Base-by-base conservation (phyloP, 2,797 vertebrate species). In the Falco rusticolus region DNA sequence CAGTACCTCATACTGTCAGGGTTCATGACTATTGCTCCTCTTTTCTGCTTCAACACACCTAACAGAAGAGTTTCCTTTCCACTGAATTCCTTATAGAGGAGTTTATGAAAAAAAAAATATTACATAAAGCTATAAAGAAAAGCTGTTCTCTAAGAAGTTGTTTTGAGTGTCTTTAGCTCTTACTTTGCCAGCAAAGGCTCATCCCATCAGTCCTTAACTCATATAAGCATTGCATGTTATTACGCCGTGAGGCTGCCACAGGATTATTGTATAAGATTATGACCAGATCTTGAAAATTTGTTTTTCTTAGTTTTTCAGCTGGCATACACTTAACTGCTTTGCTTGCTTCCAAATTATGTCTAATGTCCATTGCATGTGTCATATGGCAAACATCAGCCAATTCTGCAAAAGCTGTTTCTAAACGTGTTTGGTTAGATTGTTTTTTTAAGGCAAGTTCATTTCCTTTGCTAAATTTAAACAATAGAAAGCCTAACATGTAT, bases 321-420 rank as follows among this genome's bases (percentile, higher is more conserved):
- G 70, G 66, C 90, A 83, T 39, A 78, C 2, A 0, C 39, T 86
- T 84, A 92, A 78, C 75, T 76, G 50, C 39, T 90, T 88, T 75
- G 31, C 50, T 90, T 90, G 77, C 80, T 93, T 96, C 54, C 68
- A 90, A 82, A 94, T 90, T 87, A 43, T 64, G 41, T 63, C 79
- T 79, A 85, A 81, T 81, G 84, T 86, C 90, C 90, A 74, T 64
- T 85, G 68, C 61, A 31, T 50, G 79, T 81, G 53, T 96, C 82
- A 90, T 82, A 96, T 93, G 84, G 91, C 77, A 92, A 96, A 97
- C 82, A 93, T 85, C 79, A 93, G 84, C 76, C 70, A 61, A 54
- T 75, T 95, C 89, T 93, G 75, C 5, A 13, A 83, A 94, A 95
- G 51, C 77, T 87, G 77, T 72, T 88, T 95, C 77, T 86, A 89